A percentile compares a stretch with the other conserved stretches of the same genome.
phyloP scores from a whole-genome alignment of 2,888 invertebrate genomes.

The Lordiphosa fenestrarum region DNA sequence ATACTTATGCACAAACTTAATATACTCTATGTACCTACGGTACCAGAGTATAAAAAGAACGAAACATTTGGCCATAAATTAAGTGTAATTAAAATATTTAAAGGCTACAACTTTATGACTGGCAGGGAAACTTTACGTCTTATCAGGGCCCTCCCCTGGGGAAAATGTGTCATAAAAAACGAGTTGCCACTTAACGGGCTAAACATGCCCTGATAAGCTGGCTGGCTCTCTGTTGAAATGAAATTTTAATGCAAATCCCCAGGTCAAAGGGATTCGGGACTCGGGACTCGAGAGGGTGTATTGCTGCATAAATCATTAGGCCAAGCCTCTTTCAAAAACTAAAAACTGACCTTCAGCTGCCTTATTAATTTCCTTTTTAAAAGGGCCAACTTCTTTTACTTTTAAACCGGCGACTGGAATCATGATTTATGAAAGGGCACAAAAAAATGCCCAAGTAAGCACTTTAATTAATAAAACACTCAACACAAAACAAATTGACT shows the following conservation, averaged over 20 bases:
- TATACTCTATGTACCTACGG: no score
- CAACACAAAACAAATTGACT: constrained; percentile 65
- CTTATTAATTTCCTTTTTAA: constrained; percentile 71
- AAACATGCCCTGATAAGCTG: constrained; percentile 10
- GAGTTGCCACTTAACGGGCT: constrained; percentile 24
- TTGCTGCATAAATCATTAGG: constrained; percentile 62
- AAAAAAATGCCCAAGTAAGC: constrained; percentile 38
- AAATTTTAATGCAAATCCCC: constrained; percentile 67
- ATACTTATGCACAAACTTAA: no score
- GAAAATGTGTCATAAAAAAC: constrained; percentile 61
- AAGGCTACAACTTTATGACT: constrained; percentile 55
- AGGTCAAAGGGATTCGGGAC: constrained; percentile 33
- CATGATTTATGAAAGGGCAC: constrained; percentile 7
- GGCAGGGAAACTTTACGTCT: constrained; percentile 32
- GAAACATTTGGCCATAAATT: constrained; percentile 56
- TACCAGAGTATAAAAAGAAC: not conserved
- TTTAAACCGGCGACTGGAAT: constrained; percentile 31
- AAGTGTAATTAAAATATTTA: constrained; percentile 67
- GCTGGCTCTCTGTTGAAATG: constrained; percentile 33
- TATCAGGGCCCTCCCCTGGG: constrained; percentile 54
- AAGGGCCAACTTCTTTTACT: constrained; percentile 61
- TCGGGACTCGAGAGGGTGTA: constrained; percentile 5
- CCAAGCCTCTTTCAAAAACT: constrained; percentile 33
- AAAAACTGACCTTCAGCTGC: constrained; percentile 30
- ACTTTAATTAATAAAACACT: constrained; percentile 76